Evolutionary conservation across 2,888 invertebrate genomes (phyloP).

Genomic region (Thecocarcelia acutangulata): DNA sequence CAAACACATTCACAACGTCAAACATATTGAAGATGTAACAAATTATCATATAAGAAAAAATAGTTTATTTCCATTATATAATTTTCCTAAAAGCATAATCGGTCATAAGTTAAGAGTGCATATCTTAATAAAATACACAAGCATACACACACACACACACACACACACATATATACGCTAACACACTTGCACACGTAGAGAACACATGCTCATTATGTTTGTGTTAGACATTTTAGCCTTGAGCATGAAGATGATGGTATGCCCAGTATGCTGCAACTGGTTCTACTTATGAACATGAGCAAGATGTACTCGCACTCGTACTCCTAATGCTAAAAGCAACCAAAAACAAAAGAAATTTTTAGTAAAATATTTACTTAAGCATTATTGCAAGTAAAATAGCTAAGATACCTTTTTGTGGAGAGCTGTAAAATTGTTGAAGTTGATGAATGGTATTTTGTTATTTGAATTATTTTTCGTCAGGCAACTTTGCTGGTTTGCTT

Average conservation of each 20-base stretch:
- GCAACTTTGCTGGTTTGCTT: slow-evolving; percentile 6
- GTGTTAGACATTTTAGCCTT: slow-evolving; percentile 44
- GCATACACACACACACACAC: neutral
- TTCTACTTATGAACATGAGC: neutral
- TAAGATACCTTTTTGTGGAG: slow-evolving; percentile 63
- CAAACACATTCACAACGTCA: too few relatives aligned
- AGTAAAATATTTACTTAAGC: slow-evolving; percentile 69
- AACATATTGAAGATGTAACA: too few relatives aligned
- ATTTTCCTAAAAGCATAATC: too few relatives aligned
- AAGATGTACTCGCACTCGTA: slow-evolving; percentile 14
- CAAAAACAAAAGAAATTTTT: slow-evolving; percentile 65
- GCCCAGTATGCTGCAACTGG: slow-evolving; percentile 7
- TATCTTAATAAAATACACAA: too few relatives aligned
- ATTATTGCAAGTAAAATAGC: slow-evolving; percentile 67
- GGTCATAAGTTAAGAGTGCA: too few relatives aligned
- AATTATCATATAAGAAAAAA: too few relatives aligned
- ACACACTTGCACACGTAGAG: slow-evolving; percentile 2
- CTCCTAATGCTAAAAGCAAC: slow-evolving; percentile 17
- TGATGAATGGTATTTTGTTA: slow-evolving; percentile 64
- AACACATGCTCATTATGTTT: neutral
- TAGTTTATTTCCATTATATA: too few relatives aligned
- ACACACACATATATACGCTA: too few relatives aligned
- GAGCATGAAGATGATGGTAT: slow-evolving; percentile 31
- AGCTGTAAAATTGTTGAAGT: slow-evolving; percentile 62
- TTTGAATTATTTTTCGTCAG: slow-evolving; percentile 58